Percentiles rank a stretch among this genome's conserved stretches.
Evolutionary conservation across 2,888 invertebrate species (phyloP).

Genomic region (Hanleya hanleyi): DNA sequence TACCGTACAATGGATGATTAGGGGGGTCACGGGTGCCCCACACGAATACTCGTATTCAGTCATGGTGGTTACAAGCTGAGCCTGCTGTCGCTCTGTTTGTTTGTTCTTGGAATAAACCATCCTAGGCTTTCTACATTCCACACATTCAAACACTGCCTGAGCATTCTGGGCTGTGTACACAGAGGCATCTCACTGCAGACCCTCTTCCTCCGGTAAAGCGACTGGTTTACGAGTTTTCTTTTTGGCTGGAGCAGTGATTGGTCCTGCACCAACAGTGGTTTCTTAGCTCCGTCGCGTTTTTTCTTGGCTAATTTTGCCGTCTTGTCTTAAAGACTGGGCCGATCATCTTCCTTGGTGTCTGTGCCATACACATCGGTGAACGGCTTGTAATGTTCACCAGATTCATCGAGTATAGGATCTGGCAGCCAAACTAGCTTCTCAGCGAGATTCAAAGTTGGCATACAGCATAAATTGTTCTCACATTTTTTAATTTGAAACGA

Average conservation of each 20-base stretch:
- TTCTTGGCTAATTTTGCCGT: too few species aligned
- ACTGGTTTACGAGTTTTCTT: neutral
- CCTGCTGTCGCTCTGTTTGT: neutral
- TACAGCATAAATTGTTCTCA: neutral
- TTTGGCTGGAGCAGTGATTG: neutral
- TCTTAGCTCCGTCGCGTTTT: too few species aligned
- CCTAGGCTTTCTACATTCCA: neutral
- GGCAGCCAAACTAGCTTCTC: neutral
- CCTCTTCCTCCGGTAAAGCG: neutral
- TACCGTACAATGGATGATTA: neutral
- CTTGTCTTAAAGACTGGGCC: neutral
- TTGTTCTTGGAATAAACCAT: neutral
- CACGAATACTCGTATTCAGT: conserved; percentile 5
- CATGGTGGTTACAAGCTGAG: neutral
- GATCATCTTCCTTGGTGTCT: neutral
- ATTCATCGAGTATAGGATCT: neutral
- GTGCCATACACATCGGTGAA: too few species aligned
- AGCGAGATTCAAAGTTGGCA: neutral
- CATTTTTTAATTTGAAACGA: conserved; percentile 2
- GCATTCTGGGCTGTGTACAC: conserved; percentile 10
- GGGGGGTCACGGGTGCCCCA: conserved; percentile 5
- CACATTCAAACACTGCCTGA: neutral
- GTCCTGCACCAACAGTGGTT: neutral
- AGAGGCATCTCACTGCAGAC: neutral
- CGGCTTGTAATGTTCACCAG: neutral